These are phyloP conservation scores for Hystrix brachyura DNA, from an alignment of 2,113 vertebrate genomes.

Conservation along the genomic window DNA sequence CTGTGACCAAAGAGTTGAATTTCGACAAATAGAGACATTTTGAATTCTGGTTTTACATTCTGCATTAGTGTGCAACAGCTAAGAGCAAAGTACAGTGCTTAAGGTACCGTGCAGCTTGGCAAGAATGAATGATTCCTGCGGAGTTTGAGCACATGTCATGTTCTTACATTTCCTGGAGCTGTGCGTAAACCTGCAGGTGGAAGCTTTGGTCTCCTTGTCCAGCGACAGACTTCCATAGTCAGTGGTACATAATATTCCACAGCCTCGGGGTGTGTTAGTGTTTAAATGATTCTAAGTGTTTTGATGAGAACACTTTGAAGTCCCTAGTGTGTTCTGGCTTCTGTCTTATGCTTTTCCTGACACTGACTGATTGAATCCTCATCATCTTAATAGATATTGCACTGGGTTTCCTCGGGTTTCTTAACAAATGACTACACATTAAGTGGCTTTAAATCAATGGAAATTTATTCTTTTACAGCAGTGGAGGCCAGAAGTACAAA, in stretches of 20 bases:
- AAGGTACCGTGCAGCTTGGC: neutral
- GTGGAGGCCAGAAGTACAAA: neutral
- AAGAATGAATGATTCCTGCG: neutral
- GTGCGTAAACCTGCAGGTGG: neutral
- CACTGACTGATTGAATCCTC: neutral
- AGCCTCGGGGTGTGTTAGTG: too few species aligned
- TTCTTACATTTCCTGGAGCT: neutral
- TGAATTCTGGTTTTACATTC: neutral
- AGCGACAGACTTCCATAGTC: neutral
- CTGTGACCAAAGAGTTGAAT: neutral
- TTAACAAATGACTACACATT: neutral
- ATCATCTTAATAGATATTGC: neutral
- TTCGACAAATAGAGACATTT: neutral
- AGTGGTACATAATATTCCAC: neutral
- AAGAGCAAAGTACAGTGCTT: neutral
- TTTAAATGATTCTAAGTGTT: neutral
- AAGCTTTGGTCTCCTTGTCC: neutral
- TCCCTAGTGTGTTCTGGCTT: neutral
- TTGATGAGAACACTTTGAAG: neutral
- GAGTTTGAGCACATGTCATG: accelerated
- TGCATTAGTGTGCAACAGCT: neutral
- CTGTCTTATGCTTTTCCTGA: neutral
- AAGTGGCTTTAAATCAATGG: neutral
- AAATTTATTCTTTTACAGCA: neutral
- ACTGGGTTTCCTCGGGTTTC: neutral